Conservation (phyloP, 2,797 vertebrate genomes). For the Amniataba percoides region DNA sequence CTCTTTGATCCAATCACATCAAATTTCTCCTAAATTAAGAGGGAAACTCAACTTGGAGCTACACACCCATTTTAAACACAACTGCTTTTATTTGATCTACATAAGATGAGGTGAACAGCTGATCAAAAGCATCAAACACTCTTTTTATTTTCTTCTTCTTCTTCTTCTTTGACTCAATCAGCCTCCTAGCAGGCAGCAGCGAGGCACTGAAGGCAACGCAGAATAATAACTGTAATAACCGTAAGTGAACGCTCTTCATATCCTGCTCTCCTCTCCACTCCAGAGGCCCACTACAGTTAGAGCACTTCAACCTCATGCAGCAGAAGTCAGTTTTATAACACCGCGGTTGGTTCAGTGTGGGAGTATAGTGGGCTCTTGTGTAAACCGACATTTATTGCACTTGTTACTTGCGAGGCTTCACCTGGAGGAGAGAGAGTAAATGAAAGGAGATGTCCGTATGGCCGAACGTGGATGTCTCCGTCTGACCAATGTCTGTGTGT, state of each 20-base stretch:
- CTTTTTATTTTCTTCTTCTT: not conserved
- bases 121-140: slow-evolving; percentile 20
- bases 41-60: not conserved
- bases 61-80: not conserved
- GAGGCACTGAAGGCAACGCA: slow-evolving; percentile 17
- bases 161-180: slow-evolving; percentile 41
- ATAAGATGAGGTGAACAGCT: not conserved
- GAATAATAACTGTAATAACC: slow-evolving; percentile 58
- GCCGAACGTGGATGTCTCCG: slow-evolving; percentile 8
- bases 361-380: slow-evolving; percentile 57
- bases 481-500: not conserved
- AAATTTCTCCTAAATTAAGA: slow-evolving; percentile 7
- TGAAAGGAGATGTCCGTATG: slow-evolving; percentile 11
- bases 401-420: slow-evolving; percentile 37
- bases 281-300: slow-evolving; percentile 50
- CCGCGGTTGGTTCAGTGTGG: slow-evolving; percentile 55
- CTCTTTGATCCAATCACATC: slow-evolving; percentile 8
- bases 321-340: slow-evolving; percentile 68
- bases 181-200: slow-evolving; percentile 28
- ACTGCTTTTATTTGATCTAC: slow-evolving; percentile 10
- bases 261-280: slow-evolving; percentile 60
- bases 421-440: slow-evolving; percentile 40
- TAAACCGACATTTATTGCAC: slow-evolving; percentile 54
- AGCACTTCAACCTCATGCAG: slow-evolving; percentile 61
- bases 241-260: slow-evolving; percentile 49